Evolutionary conservation across 2,888 invertebrate genomes (phyloP).

Genomic region (Acanthoscelides obtectus): DNA sequence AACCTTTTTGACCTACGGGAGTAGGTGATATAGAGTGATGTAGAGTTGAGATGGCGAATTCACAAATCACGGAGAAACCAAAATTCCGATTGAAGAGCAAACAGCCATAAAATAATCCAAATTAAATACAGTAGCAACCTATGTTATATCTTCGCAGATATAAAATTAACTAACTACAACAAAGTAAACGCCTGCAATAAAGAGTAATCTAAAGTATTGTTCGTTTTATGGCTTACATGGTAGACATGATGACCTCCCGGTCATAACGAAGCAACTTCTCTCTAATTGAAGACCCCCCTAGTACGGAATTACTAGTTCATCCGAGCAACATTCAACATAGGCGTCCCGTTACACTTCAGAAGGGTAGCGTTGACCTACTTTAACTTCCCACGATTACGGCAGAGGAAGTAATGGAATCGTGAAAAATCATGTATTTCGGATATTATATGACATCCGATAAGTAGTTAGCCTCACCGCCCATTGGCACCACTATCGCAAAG

Average conservation of each 20-base stretch:
- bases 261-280: conserved; percentile 36
- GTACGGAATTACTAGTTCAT: conserved; percentile 47
- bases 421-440: too few species aligned
- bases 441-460: too few species aligned
- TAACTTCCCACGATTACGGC: too few species aligned
- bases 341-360: neutral
- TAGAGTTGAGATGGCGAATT: too few species aligned
- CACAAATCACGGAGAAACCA: too few species aligned
- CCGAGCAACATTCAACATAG: conserved; percentile 19
- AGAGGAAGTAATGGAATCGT: too few species aligned
- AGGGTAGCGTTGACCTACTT: too few species aligned
- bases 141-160: neutral
- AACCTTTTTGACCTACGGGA: too few species aligned
- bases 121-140: neutral
- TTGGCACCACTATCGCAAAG: too few species aligned
- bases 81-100: neutral
- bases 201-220: neutral
- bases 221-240: neutral
- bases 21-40: too few species aligned
- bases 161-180: neutral
- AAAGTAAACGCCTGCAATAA: neutral
- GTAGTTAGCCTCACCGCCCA: too few species aligned
- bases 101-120: neutral
- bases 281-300: conserved; percentile 47
- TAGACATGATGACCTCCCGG: conserved; percentile 3